Evolutionary conservation across 2,888 invertebrate species (phyloP).

Genomic region (Desoria tigrina): DNA sequence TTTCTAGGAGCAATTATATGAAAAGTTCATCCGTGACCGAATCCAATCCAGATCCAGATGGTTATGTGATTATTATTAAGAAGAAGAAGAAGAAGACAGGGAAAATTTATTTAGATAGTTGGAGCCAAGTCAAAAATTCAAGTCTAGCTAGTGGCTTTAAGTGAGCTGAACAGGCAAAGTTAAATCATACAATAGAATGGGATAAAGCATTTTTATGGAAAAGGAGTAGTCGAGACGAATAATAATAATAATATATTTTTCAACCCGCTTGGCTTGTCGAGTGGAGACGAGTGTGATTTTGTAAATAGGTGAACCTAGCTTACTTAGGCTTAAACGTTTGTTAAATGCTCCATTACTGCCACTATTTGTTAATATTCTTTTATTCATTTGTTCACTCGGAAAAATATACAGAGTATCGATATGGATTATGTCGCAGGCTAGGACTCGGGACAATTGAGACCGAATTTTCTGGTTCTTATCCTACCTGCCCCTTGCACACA

Average conservation of each 20-base stretch:
- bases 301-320: neutral
- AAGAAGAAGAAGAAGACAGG: neutral
- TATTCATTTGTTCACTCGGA: neutral
- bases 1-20: constrained; percentile 7
- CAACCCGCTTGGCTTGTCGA: neutral
- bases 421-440: no score
- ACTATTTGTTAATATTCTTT: neutral
- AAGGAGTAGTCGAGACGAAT: constrained; percentile 3
- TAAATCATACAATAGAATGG: neutral
- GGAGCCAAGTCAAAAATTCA: no score
- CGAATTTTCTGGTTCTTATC: no score
- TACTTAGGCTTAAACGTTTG: constrained; percentile 2
- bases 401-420: no score
- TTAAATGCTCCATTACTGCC: constrained; percentile 3
- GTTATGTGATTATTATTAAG: constrained; percentile 10
- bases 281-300: constrained; percentile 2
- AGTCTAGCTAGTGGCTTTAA: no score
- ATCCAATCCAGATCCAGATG: constrained; percentile 11
- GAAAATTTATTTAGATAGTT: constrained; percentile 1
- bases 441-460: no score
- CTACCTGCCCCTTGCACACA: no score
- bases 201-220: neutral
- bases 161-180: no score
- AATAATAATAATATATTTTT: no score
- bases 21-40: constrained; percentile 10